These are phyloP conservation scores for Polietes domitor DNA, from an alignment of 2,888 invertebrate species.

Conservation along the genomic window DNA sequence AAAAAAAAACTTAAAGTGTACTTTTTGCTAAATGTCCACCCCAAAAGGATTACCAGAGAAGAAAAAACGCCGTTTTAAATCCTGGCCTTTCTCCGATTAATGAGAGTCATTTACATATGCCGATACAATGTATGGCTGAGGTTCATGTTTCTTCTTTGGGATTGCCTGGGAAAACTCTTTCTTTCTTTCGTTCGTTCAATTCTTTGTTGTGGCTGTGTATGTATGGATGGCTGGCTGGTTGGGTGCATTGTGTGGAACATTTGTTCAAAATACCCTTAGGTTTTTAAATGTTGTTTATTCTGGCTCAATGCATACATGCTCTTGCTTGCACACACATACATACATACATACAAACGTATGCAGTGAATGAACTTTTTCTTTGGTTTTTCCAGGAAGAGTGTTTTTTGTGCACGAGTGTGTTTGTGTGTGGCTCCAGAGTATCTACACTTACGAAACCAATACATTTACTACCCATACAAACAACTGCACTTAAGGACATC, in stretches of 20 bases:
- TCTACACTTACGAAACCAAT: background rate
- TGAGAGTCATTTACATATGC: background rate
- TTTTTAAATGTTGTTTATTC: slow-evolving; percentile 17
- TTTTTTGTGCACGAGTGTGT: too few relatives aligned
- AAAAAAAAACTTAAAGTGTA: background rate
- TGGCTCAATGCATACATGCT: slow-evolving; percentile 11
- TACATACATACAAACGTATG: background rate
- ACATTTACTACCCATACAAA: background rate
- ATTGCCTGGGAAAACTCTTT: background rate
- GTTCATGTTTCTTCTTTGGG: background rate
- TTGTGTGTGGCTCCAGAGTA: background rate
- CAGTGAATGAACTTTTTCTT: slow-evolving; percentile 44
- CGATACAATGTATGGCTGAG: background rate
- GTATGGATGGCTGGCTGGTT: background rate
- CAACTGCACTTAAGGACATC: background rate
- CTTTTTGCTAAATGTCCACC: background rate
- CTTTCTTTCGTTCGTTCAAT: background rate
- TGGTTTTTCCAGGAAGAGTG: background rate
- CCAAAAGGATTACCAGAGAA: background rate
- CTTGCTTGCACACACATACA: background rate
- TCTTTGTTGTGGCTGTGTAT: background rate
- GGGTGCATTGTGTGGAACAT: background rate
- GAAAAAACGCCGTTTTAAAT: background rate
- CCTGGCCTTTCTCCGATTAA: background rate
- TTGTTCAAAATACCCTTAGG: slow-evolving; percentile 39